Evolutionary conservation across 2,888 invertebrate genomes (phyloP).

Genomic region (Celastrina argiolus): DNA sequence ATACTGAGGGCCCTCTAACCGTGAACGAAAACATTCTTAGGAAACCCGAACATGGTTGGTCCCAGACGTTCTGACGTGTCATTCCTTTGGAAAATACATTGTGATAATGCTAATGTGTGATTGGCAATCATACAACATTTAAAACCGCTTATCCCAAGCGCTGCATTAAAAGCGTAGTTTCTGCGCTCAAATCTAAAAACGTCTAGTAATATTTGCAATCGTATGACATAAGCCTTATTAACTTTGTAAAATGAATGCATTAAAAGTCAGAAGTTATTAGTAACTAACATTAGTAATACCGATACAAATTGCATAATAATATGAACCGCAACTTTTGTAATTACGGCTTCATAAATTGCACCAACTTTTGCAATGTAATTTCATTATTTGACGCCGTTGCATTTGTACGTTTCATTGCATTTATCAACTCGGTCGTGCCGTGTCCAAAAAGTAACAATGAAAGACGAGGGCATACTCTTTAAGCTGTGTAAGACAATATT

Average conservation of each 20-base stretch:
- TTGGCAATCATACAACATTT: too few relatives aligned
- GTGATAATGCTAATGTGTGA: too few relatives aligned
- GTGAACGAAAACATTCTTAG: too few relatives aligned
- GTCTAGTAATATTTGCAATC: too few relatives aligned
- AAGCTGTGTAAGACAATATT: conserved; percentile 50
- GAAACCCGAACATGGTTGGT: too few relatives aligned
- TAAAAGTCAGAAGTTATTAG: neutral
- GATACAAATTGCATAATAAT: conserved; percentile 6
- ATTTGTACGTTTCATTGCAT: neutral
- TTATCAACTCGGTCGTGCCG: neutral
- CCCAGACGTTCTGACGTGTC: too few relatives aligned
- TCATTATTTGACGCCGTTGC: conserved; percentile 7
- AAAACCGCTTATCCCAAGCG: too few relatives aligned
- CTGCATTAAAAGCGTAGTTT: too few relatives aligned
- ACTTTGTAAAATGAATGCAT: neutral
- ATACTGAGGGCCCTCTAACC: too few relatives aligned
- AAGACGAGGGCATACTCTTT: conserved; percentile 53
- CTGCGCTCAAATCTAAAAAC: too few relatives aligned
- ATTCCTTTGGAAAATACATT: too few relatives aligned
- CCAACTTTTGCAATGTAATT: conserved; percentile 8
- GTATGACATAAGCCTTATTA: too few relatives aligned
- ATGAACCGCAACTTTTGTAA: neutral
- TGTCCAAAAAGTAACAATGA: conserved; percentile 42
- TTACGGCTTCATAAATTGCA: conserved; percentile 5
- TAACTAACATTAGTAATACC: conserved; percentile 8